These are phyloP conservation scores for Heterodera carotae DNA, from an alignment of 1,140 invertebrate genomes.

Conservation along the genomic window DNA sequence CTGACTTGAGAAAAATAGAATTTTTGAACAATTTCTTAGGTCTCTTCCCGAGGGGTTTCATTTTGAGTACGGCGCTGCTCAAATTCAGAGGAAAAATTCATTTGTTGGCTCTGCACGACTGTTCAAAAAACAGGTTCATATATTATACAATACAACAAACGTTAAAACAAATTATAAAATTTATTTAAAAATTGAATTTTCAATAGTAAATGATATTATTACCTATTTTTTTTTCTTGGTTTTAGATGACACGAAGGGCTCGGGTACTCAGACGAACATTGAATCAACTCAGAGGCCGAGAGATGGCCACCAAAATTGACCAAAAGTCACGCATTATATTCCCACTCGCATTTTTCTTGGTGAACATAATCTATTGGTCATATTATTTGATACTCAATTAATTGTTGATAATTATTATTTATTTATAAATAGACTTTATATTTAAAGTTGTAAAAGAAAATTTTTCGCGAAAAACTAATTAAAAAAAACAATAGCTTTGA, in stretches of 20 bases:
- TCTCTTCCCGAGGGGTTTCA: background rate
- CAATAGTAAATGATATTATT: too few relatives aligned
- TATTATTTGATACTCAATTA: slow-evolving; percentile 33
- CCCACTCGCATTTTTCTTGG: slow-evolving; percentile 21
- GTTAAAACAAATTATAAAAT: background rate
- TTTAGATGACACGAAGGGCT: slow-evolving; percentile 4
- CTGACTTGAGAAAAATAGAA: background rate
- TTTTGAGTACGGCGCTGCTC: slow-evolving; percentile 4
- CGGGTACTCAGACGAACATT: slow-evolving; percentile 3
- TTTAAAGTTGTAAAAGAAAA: too few relatives aligned
- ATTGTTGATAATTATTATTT: background rate
- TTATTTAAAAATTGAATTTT: too few relatives aligned
- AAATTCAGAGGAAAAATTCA: slow-evolving; percentile 26
- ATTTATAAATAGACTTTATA: background rate
- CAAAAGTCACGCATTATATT: slow-evolving; percentile 33
- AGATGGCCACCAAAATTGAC: slow-evolving; percentile 39
- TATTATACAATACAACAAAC: background rate
- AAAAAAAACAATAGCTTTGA: too few relatives aligned
- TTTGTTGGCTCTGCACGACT: slow-evolving; percentile 1
- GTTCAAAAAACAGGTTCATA: slow-evolving; percentile 26
- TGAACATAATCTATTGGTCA: slow-evolving; percentile 34
- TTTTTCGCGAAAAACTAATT: too few relatives aligned
- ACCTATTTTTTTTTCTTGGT: too few relatives aligned
- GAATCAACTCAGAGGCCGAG: slow-evolving; percentile 31
- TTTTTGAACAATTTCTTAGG: background rate